Evolutionary conservation across 2,888 invertebrate genomes (phyloP), one percentile per base, ranked within the genome.

Genomic region (Heliconius ethilla): DNA sequence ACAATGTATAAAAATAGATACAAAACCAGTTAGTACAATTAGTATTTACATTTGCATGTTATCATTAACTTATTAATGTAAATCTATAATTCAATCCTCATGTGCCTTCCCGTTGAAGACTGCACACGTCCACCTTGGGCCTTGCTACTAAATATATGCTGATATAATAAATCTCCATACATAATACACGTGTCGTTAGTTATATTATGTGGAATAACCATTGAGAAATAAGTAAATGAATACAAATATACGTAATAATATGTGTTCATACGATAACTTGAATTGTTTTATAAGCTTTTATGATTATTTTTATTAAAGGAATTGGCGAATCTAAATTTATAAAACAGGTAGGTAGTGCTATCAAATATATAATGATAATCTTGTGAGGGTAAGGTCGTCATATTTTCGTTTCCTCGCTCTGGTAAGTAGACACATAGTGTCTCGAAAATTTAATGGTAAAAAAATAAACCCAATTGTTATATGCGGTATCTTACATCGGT

Each of bases 151-250:
- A 80, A 37, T 70, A 78, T 51, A 75, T 75, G 75, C 82, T 83
- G 79, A 75, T 77, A 79, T 77, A 75, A 79, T 82, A 85, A 87
- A 86, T 85, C 83, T 83, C 84, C 85, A 75, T 70, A 69, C 55
- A 59, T 84, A 86, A 87, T 84, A 81, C 83, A 86, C 84, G 84
- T 84, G 83, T 85, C 85, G 85, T 86, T 86, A 78, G 66, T 69
- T 66, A 59, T 79, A 79, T 76, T 67, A 67, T 40, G n/a, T 67
- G 37, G n/a, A 33, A 67, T 67, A 27, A 15, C 63, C 25, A 27
- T 63, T 63, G 63, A 63, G 63, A 25, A 63, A 63, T 63, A 59
- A 10, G 13, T 63, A 27, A 63, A 63, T 63, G 6, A 27, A 27
- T 63, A 63, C 63, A 63, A 63, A 63, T 18, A 27, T 63, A 27